Evolutionary conservation across 2,888 invertebrate species (phyloP).

Genomic region (Maniola hyperantus): DNA sequence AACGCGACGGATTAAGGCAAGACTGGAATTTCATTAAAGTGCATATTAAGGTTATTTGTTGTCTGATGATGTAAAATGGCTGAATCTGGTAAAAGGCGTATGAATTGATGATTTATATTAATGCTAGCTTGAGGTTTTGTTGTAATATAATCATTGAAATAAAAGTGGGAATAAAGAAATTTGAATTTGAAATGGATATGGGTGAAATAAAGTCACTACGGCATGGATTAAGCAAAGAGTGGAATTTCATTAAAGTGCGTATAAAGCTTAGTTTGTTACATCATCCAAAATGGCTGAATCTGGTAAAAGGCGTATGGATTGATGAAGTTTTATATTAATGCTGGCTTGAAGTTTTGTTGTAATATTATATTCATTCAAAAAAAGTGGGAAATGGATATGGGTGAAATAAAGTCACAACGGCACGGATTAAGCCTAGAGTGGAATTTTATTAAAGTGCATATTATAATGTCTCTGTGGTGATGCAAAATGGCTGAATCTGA

Average conservation of each 20-base stretch:
- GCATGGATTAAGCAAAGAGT: constrained; percentile 38
- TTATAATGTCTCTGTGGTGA: constrained; percentile 31
- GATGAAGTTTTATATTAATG: constrained; percentile 33
- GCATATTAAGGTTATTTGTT: constrained; percentile 35
- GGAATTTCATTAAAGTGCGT: constrained; percentile 42
- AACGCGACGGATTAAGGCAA: constrained; percentile 37
- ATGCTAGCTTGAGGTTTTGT: constrained; percentile 3
- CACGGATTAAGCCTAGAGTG: constrained; percentile 38
- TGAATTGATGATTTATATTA: constrained; percentile 27
- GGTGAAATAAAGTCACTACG: constrained; percentile 37
- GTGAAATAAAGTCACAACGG: constrained; percentile 37
- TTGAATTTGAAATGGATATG: constrained; percentile 39
- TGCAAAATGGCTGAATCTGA: constrained; percentile 36
- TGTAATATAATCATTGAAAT: no score
- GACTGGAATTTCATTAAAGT: constrained; percentile 41
- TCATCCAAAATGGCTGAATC: constrained; percentile 37
- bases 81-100: constrained; percentile 25
- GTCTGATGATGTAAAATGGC: constrained; percentile 35
- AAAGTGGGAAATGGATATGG: constrained; percentile 34
- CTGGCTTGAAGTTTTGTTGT: no score
- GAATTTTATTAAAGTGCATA: constrained; percentile 41
- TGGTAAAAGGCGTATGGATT: constrained; percentile 13
- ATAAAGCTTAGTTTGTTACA: constrained; percentile 31
- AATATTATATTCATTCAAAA: constrained; percentile 7
- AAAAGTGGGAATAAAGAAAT: constrained; percentile 36